These are phyloP conservation scores for Cryptoprocta ferox DNA, from an alignment of 2,797 vertebrate genomes.

Conservation along the genomic window DNA sequence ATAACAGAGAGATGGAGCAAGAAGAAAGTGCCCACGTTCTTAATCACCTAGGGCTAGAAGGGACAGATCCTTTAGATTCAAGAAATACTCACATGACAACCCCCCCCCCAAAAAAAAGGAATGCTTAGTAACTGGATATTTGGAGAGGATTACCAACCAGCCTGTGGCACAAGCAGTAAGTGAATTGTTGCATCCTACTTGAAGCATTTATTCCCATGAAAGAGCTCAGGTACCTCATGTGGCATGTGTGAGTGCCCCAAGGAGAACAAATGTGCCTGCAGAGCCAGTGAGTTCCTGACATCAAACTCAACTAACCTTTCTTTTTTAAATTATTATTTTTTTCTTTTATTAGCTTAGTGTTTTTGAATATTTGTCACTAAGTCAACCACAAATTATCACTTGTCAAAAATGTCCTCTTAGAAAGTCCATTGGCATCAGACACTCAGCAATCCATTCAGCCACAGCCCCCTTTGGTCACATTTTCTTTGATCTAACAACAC, in stretches of 20 bases:
- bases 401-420: background rate
- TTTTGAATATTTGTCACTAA: slow-evolving; percentile 1
- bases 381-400: background rate
- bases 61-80: background rate
- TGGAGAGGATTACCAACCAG: background rate
- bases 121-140: background rate
- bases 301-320: background rate
- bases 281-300: background rate
- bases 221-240: background rate
- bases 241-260: background rate
- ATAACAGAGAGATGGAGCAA: background rate
- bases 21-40: background rate
- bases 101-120: background rate
- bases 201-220: background rate
- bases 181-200: background rate
- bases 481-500: background rate
- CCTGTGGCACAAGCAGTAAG: background rate
- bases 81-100: background rate
- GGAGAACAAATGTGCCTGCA: background rate
- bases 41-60: background rate
- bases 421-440: background rate
- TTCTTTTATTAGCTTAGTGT: slow-evolving; percentile 37
- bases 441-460: background rate
- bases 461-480: no score
- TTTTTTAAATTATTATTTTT: background rate